These are phyloP conservation scores for Brachypalpus laphriformis DNA, from an alignment of 2,888 invertebrate genomes.

Conservation along the genomic window DNA sequence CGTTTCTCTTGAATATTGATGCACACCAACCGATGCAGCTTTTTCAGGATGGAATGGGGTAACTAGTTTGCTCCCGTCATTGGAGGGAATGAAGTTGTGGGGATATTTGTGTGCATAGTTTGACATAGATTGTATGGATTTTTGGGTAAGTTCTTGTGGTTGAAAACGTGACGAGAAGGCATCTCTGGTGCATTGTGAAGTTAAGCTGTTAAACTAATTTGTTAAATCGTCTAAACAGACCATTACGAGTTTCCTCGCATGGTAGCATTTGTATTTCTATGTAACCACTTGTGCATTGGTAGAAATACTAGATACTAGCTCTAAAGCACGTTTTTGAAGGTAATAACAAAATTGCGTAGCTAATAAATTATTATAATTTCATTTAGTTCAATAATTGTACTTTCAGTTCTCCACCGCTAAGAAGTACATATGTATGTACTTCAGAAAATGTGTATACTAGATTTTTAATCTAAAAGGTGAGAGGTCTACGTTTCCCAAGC, in stretches of 20 bases:
- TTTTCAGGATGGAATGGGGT: background rate
- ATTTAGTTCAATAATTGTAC: no score
- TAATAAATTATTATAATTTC: no score
- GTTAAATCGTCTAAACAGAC: background rate
- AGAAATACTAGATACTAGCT: no score
- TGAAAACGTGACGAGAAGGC: background rate
- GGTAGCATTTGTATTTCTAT: no score
- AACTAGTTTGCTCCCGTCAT: background rate
- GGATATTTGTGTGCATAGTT: background rate
- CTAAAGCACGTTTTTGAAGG: no score
- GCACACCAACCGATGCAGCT: background rate
- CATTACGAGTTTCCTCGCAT: background rate
- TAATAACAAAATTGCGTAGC: no score
- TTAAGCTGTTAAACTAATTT: background rate
- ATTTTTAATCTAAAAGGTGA: no score
- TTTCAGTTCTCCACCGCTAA: no score
- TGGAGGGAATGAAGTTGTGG: background rate
- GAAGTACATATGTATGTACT: no score
- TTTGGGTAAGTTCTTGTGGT: background rate
- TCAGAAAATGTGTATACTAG: no score
- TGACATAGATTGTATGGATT: background rate
- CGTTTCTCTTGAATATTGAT: slow-evolving; percentile 33
- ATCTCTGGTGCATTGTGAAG: background rate
- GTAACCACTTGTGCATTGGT: no score
- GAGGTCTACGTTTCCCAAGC: no score